These are phyloP conservation scores for Fopius arisanus DNA, from an alignment of 1,140 invertebrate genomes.

Conservation along the genomic window DNA sequence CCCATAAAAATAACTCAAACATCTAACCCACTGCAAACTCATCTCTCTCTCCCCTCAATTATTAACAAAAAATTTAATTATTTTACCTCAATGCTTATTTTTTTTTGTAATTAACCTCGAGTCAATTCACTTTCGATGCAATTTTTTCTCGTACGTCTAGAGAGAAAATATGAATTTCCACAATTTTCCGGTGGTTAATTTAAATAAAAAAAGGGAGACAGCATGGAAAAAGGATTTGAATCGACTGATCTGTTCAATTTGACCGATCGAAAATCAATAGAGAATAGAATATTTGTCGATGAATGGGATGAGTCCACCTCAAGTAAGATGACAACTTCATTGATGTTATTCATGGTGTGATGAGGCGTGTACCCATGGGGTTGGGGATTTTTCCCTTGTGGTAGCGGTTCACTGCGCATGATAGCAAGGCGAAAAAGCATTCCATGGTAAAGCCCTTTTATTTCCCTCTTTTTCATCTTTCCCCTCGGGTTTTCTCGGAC, in stretches of 20 bases:
- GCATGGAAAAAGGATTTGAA: too few species aligned
- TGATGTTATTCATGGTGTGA: background rate
- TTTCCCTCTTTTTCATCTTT: background rate
- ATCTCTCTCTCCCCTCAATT: too few species aligned
- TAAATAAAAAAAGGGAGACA: too few species aligned
- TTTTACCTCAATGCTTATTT: too few species aligned
- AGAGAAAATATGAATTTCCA: too few species aligned
- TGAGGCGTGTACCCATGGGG: conserved; percentile 2
- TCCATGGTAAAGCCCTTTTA: conserved; percentile 1
- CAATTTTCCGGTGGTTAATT: too few species aligned
- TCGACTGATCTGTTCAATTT: background rate
- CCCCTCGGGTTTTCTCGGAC: background rate
- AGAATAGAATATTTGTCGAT: background rate
- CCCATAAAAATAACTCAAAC: too few species aligned
- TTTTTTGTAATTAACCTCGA: too few species aligned
- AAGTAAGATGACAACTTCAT: conserved; percentile 15
- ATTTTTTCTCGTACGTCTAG: too few species aligned
- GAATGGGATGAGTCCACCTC: background rate
- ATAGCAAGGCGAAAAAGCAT: conserved; percentile 2
- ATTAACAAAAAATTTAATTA: too few species aligned
- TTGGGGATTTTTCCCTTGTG: background rate
- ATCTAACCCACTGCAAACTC: too few species aligned
- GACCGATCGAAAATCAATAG: background rate
- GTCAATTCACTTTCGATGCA: too few species aligned
- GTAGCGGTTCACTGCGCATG: conserved; percentile 9